These are phyloP conservation scores for Hyperopisus bebe DNA, from an alignment of 2,113 vertebrate species.

Conservation along the genomic window DNA sequence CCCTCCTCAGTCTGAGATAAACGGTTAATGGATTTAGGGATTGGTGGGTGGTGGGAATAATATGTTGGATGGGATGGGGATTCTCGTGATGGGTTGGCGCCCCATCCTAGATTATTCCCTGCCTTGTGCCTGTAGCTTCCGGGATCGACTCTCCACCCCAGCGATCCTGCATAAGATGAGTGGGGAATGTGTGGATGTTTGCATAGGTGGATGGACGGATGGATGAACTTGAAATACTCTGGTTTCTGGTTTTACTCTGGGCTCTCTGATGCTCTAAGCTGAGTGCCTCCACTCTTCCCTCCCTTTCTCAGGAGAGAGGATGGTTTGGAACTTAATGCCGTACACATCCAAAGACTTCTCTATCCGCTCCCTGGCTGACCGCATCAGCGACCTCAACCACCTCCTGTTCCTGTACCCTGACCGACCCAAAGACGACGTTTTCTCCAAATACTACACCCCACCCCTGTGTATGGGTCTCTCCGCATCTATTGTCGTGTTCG, in stretches of 20 bases:
- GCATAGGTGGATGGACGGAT: not conserved
- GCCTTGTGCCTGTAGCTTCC: not conserved
- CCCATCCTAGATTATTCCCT: not conserved
- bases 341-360: conserved; percentile 98
- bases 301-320: conserved; percentile 75
- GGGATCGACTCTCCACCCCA: not conserved
- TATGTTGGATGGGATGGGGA: not conserved
- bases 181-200: not conserved
- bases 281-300: not conserved
- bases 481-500: not conserved
- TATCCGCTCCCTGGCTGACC: conserved; percentile 93
- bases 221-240: not conserved
- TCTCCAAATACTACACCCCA: conserved; percentile 97
- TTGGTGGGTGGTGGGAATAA: not conserved
- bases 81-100: not conserved
- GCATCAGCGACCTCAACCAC: conserved; percentile 91
- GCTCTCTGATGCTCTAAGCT: not conserved
- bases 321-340: conserved; percentile 99
- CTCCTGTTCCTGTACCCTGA: conserved; percentile 93
- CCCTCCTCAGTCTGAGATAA: not conserved
- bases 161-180: not conserved
- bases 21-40: too few species aligned
- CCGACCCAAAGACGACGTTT: conserved; percentile 90
- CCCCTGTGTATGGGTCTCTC: conserved; percentile 71
- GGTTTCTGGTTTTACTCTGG: not conserved